Conservation (phyloP, 1,140 invertebrate genomes). For the Harpegnathos saltator region DNA sequence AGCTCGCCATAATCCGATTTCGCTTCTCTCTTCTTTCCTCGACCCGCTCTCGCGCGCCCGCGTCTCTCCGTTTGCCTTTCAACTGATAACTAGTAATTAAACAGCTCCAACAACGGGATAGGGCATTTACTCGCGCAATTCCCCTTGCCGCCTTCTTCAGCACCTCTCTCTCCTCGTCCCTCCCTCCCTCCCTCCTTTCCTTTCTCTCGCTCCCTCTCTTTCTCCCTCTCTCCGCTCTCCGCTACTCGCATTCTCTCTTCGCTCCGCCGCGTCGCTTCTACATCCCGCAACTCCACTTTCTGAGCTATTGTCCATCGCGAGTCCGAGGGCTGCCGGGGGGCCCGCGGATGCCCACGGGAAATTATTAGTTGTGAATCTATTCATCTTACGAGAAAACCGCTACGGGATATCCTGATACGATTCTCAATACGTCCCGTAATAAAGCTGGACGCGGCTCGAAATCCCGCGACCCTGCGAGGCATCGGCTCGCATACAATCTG, state of each 20-base stretch:
- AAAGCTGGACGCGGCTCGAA: constrained; percentile 53
- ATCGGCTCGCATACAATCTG: not conserved
- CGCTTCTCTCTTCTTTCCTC: constrained; percentile 52
- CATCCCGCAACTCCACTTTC: constrained; percentile 57
- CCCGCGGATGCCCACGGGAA: constrained; percentile 51
- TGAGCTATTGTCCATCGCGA: constrained; percentile 53
- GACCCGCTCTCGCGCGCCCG: not conserved
- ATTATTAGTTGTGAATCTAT: constrained; percentile 62
- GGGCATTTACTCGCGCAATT: constrained; percentile 58
- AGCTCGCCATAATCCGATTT: constrained; percentile 76
- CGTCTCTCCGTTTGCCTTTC: constrained; percentile 50
- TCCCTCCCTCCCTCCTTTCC: not conserved
- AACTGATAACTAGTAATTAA: constrained; percentile 64
- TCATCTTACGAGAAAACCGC: constrained; percentile 60
- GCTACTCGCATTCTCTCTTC: constrained; percentile 26
- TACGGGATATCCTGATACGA: constrained; percentile 60
- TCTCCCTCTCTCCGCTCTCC: not conserved
- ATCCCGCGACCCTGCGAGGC: constrained; percentile 15
- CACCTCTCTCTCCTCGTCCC: constrained; percentile 7
- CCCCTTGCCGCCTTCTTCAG: constrained; percentile 46
- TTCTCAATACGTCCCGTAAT: constrained; percentile 55
- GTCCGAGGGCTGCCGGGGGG: constrained; percentile 13
- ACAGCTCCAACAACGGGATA: constrained; percentile 58
- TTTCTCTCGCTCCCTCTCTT: not conserved
- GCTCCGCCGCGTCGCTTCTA: constrained; percentile 42